A percentile compares a stretch with the other conserved stretches of the same genome.
Conservation (phyloP, 2,888 invertebrate species). For the Orthosia cruda region DNA sequence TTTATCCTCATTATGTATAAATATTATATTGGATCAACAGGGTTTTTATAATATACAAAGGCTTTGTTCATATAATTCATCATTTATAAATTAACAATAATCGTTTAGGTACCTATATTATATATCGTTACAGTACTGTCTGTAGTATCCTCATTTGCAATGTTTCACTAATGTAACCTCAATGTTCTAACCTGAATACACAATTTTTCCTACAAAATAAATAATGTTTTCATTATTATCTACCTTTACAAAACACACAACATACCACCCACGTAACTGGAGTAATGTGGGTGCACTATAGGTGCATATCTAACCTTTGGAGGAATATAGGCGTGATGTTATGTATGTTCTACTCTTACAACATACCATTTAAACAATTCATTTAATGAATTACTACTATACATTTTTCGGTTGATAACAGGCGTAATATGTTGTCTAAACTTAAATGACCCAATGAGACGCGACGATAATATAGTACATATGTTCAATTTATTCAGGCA, state of each 20-base stretch:
- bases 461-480: too few species aligned
- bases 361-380: neutral
- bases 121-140: neutral
- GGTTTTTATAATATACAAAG: neutral
- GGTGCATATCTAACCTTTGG: too few species aligned
- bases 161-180: neutral
- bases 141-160: neutral
- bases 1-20: neutral
- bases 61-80: neutral
- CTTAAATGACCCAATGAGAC: too few species aligned
- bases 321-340: too few species aligned
- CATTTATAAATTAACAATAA: neutral
- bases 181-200: slow-evolving; percentile 4
- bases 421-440: too few species aligned
- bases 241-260: too few species aligned
- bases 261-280: too few species aligned
- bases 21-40: neutral
- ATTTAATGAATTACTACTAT: too few species aligned
- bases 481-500: too few species aligned
- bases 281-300: too few species aligned
- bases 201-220: neutral
- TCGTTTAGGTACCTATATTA: neutral
- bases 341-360: too few species aligned
- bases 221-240: neutral
- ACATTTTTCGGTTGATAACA: too few species aligned